Conservation (phyloP, 2,113 vertebrate species). For the Psittacula cyanocephala region DNA sequence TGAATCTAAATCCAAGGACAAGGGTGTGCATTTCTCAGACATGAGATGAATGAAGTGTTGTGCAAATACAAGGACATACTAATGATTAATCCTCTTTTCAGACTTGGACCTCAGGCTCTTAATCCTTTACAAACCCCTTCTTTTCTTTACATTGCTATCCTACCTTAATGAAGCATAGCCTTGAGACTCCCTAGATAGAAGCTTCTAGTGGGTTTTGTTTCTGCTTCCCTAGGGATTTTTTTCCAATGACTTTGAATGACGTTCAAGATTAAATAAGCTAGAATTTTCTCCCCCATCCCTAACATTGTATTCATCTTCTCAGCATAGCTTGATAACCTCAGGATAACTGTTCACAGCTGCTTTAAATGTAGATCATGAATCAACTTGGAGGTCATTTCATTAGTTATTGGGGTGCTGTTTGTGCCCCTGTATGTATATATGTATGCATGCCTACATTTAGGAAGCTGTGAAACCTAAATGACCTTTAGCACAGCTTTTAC, state of each 20-base stretch:
- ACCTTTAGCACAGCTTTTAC: not conserved
- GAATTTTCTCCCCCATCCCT: not conserved
- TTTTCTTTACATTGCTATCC: not conserved
- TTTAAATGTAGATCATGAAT: not conserved
- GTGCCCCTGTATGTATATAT: too few relatives aligned
- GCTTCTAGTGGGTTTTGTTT: not conserved
- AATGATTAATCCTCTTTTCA: not conserved
- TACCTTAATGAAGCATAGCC: not conserved
- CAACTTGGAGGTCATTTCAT: not conserved
- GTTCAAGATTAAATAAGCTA: conserved; percentile 10
- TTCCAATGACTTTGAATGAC: not conserved
- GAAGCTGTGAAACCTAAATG: not conserved
- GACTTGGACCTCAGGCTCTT: not conserved
- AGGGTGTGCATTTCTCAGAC: not conserved
- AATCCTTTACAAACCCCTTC: not conserved
- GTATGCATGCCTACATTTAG: not conserved
- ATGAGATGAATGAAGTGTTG: not conserved
- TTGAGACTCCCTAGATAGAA: not conserved
- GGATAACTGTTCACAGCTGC: not conserved
- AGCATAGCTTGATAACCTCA: not conserved
- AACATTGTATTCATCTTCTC: not conserved
- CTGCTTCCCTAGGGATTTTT: not conserved
- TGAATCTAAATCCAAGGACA: not conserved
- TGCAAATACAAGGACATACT: not conserved
- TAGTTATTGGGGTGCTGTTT: not conserved